Base-by-base conservation (phyloP, 1,140 invertebrate species). In the Halyomorpha halys region DNA sequence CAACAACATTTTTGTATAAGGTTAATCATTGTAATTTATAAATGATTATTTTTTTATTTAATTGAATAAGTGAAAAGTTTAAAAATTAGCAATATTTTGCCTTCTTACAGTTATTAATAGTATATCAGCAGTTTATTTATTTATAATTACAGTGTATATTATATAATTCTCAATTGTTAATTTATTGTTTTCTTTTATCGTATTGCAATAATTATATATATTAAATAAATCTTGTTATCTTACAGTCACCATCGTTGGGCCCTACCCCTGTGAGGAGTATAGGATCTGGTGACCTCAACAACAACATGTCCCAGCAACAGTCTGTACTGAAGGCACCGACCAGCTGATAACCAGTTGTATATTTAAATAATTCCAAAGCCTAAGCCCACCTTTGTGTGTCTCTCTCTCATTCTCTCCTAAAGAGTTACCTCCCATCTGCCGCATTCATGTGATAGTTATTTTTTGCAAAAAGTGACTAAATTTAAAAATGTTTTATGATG, bases 211-310 rank as follows among this genome's bases (percentile, higher is more conserved):
- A 63, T n/a, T 63, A 49, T 27, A 39, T 51, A 23, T 27, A 21
- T 34, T 15, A 64, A 64, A 59, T 21, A 16, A 30, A 18, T 44
- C 34, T 59, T 47, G 47, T 62, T 18, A 19, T 49, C 5, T 63
- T 68, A 8, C 44, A 67, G 66, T 63, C 62, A 27, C 39, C 61
- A 15, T 49, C 62, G 13, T 34, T 60, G 23, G 44, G n/a, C 19
- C 59, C 39, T 5, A 39, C 44, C 9, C 47, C 54, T 49, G 66
- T 59, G 16, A 34, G 67, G 34, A 64, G 60, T 44, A 64, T 56
- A 54, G 63, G 63, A 25, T 65, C 68, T 14, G 68, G 68, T 15
- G 68, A 68, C 51, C 64, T 68, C 49, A 68, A 68, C 64, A 68
- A 68, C 63, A 68, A 68, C 61, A 68, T 68, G 65, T 64, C 65